Evolutionary conservation across 1,140 invertebrate genomes (phyloP).

Genomic region (Adoxophyes honmai): DNA sequence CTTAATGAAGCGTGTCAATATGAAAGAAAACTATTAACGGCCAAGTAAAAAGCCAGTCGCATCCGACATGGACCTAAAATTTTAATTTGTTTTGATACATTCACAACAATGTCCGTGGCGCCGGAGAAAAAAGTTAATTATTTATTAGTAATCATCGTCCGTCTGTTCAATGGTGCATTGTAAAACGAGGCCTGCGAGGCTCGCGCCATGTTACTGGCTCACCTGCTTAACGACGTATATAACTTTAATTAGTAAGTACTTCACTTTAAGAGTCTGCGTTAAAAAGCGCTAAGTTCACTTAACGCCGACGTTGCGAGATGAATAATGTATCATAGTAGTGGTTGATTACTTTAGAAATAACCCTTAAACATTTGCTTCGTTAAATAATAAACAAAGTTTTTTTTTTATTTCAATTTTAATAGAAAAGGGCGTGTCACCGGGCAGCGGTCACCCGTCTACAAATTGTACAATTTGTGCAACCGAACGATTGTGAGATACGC

Average conservation of each 20-base stretch:
- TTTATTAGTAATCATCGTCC: conserved; percentile 10
- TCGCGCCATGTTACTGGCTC: not conserved
- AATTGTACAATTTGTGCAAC: conserved; percentile 66
- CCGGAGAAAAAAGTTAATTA: conserved; percentile 27
- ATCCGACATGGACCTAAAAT: conserved; percentile 34
- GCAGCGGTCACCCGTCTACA: conserved; percentile 51
- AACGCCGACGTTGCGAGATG: not conserved
- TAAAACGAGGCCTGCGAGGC: conserved; percentile 3
- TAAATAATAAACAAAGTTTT: no score
- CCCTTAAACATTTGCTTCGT: no score
- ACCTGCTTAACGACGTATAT: conserved; percentile 11
- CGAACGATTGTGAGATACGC: conserved; percentile 46
- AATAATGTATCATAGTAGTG: no score
- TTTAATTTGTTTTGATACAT: conserved; percentile 33
- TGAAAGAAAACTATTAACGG: conserved; percentile 69
- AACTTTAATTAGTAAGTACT: conserved; percentile 14
- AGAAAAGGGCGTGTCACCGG: conserved; percentile 34
- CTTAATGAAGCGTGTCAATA: conserved; percentile 54
- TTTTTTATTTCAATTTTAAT: conserved; percentile 31
- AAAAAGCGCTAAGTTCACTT: not conserved
- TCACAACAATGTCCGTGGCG: conserved; percentile 36
- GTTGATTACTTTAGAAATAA: not conserved
- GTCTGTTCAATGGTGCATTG: conserved; percentile 14
- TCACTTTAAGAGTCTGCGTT: conserved; percentile 3
- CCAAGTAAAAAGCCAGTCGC: conserved; percentile 38